Evolutionary conservation across 2,888 invertebrate species (phyloP), one percentile per base, ranked within the genome.

Genomic region (Microdon myrmicae): DNA sequence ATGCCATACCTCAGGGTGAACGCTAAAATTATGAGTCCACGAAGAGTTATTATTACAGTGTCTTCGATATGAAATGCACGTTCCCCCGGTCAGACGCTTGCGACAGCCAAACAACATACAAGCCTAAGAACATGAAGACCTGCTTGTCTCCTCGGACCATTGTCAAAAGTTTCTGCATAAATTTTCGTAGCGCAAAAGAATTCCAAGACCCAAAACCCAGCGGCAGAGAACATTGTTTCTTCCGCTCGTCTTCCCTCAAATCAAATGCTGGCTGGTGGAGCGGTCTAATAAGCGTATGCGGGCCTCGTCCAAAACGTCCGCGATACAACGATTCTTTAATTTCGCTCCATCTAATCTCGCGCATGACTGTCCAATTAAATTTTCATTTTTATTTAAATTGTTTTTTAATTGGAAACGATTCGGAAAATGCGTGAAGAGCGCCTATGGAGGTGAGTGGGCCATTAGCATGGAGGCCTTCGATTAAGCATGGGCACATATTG

Each of bases 271-370:
- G n/a, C 19, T 43, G 10, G 14, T 9, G 28, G 60, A n/a, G 61
- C 64, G 56, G 64, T 64, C 58, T 64, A 64, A 64, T 64, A 64
- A 64, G 29, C 45, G 64, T 64, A 64, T 64, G 64, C 64, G 58
- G 58, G 47, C 47, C 64, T 64, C 64, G 64, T 64, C 22, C 58
- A 43, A 64, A 64, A 64, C 64, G 64, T 64, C 58, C 64, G 64
- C 64, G 29, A 43, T 64, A 58, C 58, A 64, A 64, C 58, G 64
- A 64, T 64, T 64, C 53, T 64, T 64, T 64, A 64, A 64, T 64
- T 64, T 64, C 64, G 64, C 64, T 64, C 64, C 58, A 51, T 58
- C 64, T 64, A 58, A 64, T 64, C n/a, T n/a, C 64, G 64, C 64
- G 51, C 58, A 64, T 64, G 64, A 64, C 56, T 64, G 64, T 64